Evolutionary conservation across 2,113 vertebrate species (phyloP), one percentile per base, ranked within the genome.

Genomic region (Rhea pennata): DNA sequence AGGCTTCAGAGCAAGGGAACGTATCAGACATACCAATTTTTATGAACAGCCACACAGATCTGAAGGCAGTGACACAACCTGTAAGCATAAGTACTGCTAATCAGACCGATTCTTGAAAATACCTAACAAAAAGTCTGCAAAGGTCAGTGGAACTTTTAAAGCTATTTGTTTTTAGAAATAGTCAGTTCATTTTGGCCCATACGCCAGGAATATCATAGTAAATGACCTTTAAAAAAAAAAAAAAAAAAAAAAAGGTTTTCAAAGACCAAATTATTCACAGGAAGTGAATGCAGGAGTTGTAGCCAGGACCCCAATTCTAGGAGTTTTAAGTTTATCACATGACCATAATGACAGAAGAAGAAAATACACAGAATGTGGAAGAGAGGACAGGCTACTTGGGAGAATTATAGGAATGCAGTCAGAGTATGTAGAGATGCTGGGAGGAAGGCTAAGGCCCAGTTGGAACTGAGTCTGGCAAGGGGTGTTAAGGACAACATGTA

Each of bases 191-290:
- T 90, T 69, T 23, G 14, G 31, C 50, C 31, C 22, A 44, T 12
- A 90, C 90, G 50, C 67, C 69, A 90, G 78, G 21, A 93, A 70
- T 88, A 89, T 83, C 85, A 83, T 56, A 71, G 58, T 64, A 64
- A 88, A 83, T 42, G 0, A 83, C 58, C 17, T 83, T 53, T 82
- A 36, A 36, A 36, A 36, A 36, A 36, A 36, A 36, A 36, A 36
- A 36, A 36, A 36, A 22, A 84, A 78, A 91, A 79, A 23, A 93
- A 85, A 62, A 69, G 61, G n/a, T 42, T 58, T 58, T 7, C 39
- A 75, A 50, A 71, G 39, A 27, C 15, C 53, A 69, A 54, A 31
- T 3, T 64, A 64, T 61, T 81, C 3, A 10, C 36, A 81, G 70
- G 74, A 91, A 93, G 77, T 75, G 4, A 75, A 65, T 88, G 86